Percentiles rank a stretch among this genome's conserved stretches.
Conservation (phyloP, 2,888 invertebrate genomes). For the Endomychus coccineus region DNA sequence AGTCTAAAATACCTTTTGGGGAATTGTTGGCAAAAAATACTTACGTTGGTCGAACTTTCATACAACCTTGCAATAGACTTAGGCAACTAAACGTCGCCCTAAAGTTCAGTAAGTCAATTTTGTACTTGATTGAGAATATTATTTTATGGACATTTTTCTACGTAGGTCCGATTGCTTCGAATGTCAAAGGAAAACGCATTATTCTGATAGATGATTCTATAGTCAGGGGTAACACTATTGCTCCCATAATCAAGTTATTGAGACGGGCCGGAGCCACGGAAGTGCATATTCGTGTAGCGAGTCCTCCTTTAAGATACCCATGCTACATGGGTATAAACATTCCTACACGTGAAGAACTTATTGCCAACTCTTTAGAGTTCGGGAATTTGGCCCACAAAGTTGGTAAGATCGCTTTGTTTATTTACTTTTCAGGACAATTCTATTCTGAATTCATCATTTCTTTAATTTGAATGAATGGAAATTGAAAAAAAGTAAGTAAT, state of each 20-base stretch:
- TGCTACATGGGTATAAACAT: slow-evolving; percentile 99
- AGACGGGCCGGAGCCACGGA: slow-evolving; percentile 89
- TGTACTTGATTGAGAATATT: not conserved
- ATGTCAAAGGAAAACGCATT: slow-evolving; percentile 78
- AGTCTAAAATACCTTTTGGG: slow-evolving; percentile 83
- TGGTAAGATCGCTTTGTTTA: no score
- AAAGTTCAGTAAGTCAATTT: slow-evolving; percentile 65
- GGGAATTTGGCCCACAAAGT: slow-evolving; percentile 77
- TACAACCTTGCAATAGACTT: slow-evolving; percentile 87
- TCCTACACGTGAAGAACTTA: slow-evolving; percentile 92
- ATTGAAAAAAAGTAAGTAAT: no score
- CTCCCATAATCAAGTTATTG: slow-evolving; percentile 87
- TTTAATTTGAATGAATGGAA: no score
- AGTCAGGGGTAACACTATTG: slow-evolving; percentile 94
- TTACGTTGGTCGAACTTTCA: slow-evolving; percentile 96
- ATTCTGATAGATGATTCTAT: slow-evolving; percentile 97
- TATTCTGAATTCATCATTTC: no score
- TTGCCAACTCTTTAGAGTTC: slow-evolving; percentile 79
- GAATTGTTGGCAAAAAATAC: slow-evolving; percentile 94
- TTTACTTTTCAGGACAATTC: no score
- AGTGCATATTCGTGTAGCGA: slow-evolving; percentile 95
- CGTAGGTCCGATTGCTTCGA: slow-evolving; percentile 74
- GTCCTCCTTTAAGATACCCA: slow-evolving; percentile 88
- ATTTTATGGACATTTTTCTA: slow-evolving; percentile 5
- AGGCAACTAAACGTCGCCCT: slow-evolving; percentile 89